Evolutionary conservation across 2,113 vertebrate species (phyloP), one percentile per base, ranked within the genome.

Genomic region (Callaeas wilsoni): DNA sequence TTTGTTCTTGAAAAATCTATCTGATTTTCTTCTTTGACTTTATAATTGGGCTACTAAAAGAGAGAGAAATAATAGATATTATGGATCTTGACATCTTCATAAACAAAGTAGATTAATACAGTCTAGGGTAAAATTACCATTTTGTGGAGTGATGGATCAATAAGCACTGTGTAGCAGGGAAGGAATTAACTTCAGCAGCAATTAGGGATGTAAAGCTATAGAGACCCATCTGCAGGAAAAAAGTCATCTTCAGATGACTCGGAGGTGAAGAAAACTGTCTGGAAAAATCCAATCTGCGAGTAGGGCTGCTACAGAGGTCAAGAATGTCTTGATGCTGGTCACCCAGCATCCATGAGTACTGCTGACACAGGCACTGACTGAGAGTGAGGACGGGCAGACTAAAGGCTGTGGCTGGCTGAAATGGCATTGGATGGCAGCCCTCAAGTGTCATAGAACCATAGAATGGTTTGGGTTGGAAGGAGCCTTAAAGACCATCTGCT

Each of bases 341-440:
- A 55, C 30, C 27, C 41, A 47, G 41, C 56, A 87, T 47, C 42
- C 0, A 3, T 12, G 13, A 39, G 16, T 25, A 17, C 19, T 84
- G 44, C 55, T 64, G 52, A 19, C 15, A 19, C 8, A 33, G 47
- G 7, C 37, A 57, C 39, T 29, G 20, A 12, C 32, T 46, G 68
- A 50, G 23, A 22, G 30, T 41, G 35, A 71, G 22, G 6, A 49
- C 8, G 22, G 26, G 25, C 64, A 71, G 26, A 46, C 47, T 52
- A 27, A 56, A 62, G 33, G 35, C 18, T 23, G 20, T 33, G 55
- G 13, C 41, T 70, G 37, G 9, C 64, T 53, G 32, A 85, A 78
- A 59, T 67, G n/a, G 6, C 3, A 1, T 29, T 70, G 41, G 13
- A 16, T 0, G 0, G 32, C 22, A 42, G 26, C 29, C 16, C 10